phyloP scores from a whole-genome alignment of 2,797 vertebrate species.

The Uromys caudimaculatus region DNA sequence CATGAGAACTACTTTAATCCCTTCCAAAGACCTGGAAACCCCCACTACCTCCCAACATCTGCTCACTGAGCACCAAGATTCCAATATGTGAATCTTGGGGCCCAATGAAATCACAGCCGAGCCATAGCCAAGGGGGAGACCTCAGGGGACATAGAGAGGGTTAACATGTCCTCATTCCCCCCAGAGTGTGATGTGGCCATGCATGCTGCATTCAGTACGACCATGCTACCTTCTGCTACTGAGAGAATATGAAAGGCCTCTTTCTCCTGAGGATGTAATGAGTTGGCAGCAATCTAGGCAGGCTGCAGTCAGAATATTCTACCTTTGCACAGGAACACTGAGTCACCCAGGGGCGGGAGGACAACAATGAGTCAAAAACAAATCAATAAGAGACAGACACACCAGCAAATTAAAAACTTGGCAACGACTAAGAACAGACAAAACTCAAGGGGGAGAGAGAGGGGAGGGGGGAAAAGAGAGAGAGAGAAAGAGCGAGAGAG shows the following conservation, averaged over 20 bases:
- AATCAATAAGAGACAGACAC: slow-evolving; percentile 15
- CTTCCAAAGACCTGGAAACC: neutral
- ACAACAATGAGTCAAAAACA: slow-evolving; percentile 50
- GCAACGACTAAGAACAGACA: neutral
- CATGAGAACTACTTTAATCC: neutral
- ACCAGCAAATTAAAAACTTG: neutral
- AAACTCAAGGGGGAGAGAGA: neutral
- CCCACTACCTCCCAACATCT: neutral
- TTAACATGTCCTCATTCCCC: neutral
- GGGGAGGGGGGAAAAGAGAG: too few relatives aligned
- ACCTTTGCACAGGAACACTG: slow-evolving; percentile 46
- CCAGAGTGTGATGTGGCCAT: rapidly evolving
- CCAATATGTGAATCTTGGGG: neutral
- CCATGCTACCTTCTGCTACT: neutral
- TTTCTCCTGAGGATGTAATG: neutral
- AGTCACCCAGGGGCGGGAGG: slow-evolving; percentile 57
- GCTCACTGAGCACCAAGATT: neutral
- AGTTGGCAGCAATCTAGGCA: neutral
- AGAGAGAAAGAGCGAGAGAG: too few relatives aligned
- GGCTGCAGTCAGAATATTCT: slow-evolving; percentile 32
- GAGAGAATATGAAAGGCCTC: neutral
- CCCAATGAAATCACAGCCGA: neutral
- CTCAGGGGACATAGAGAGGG: neutral
- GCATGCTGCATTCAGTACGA: neutral
- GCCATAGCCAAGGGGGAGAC: neutral